Percentiles rank a stretch among this genome's conserved stretches.
These are phyloP conservation scores for Myrmecophaga tridactyla DNA, from an alignment of 2,113 vertebrate genomes.

Conservation along the genomic window DNA sequence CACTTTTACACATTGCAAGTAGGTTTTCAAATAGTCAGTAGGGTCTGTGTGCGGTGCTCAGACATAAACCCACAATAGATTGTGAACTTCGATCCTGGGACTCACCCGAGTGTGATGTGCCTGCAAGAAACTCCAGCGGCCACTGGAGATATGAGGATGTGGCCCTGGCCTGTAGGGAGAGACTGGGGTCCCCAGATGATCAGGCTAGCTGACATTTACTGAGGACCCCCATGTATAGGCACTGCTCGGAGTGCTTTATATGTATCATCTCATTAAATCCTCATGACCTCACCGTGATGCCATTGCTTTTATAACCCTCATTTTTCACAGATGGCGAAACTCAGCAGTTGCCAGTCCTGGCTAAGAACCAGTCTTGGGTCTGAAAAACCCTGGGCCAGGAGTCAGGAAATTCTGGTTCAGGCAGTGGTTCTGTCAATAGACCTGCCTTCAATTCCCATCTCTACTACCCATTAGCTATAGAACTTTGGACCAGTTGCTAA, in stretches of 20 bases:
- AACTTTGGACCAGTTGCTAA: not conserved
- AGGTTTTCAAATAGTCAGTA: not conserved
- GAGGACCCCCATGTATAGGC: not conserved
- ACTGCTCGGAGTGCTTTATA: fast-evolving
- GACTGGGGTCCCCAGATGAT: fast-evolving
- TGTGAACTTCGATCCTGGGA: not conserved
- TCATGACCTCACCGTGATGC: fast-evolving
- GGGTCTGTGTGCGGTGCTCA: not conserved
- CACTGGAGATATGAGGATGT: fast-evolving
- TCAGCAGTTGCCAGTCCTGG: not conserved
- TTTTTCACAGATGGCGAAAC: not conserved
- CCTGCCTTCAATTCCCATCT: not conserved
- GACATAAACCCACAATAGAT: fast-evolving
- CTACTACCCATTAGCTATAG: not conserved
- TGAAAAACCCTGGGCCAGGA: not conserved
- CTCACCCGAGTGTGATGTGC: fast-evolving
- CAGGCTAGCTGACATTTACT: fast-evolving
- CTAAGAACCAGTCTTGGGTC: not conserved
- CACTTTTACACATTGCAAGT: not conserved
- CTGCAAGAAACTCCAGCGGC: fast-evolving
- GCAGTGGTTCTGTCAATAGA: not conserved
- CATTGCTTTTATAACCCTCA: fast-evolving
- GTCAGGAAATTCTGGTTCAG: not conserved
- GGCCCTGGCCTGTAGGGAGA: fast-evolving
- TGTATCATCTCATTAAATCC: no score